A percentile compares a stretch with the other conserved stretches of the same genome.
Conservation (phyloP, 1,140 invertebrate genomes). For the honey bee (Apis mellifera) region DNA sequence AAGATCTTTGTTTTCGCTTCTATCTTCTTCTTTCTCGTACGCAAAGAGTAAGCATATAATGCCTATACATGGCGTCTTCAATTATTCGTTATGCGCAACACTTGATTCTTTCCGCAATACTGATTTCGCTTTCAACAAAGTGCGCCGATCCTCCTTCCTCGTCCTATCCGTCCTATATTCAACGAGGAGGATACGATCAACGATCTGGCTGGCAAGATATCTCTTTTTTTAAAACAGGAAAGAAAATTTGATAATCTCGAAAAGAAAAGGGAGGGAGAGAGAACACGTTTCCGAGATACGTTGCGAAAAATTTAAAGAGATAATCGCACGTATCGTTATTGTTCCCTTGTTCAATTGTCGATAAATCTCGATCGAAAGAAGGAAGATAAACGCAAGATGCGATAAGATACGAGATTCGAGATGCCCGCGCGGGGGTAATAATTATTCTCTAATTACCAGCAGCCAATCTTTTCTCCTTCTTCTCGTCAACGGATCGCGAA, state of each 20-base stretch:
- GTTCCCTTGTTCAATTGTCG: not conserved
- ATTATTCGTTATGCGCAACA: constrained; percentile 23
- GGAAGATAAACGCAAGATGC: not conserved
- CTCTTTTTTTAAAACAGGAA: too few relatives aligned
- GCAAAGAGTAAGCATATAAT: constrained; percentile 5
- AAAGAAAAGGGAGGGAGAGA: too few relatives aligned
- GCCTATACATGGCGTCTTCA: constrained; percentile 6
- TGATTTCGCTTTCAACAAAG: constrained; percentile 54
- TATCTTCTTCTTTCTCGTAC: not conserved
- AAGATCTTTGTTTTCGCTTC: not conserved
- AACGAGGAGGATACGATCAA: not conserved
- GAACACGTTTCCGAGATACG: not conserved
- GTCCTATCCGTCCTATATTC: too few relatives aligned
- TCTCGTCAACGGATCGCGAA: constrained; percentile 47
- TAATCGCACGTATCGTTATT: not conserved
- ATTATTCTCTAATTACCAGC: constrained; percentile 66
- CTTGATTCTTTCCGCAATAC: constrained; percentile 29
- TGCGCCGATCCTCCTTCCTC: not conserved
- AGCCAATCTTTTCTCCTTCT: constrained; percentile 41
- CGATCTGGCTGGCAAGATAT: not conserved
- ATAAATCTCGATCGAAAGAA: constrained; percentile 4
- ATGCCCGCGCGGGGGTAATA: constrained; percentile 69
- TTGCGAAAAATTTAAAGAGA: too few relatives aligned
- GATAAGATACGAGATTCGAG: constrained; percentile 29
- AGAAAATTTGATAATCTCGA: too few relatives aligned